These are phyloP conservation scores for Silurus asotus DNA, from an alignment of 2,113 vertebrate species.

Conservation along the genomic window DNA sequence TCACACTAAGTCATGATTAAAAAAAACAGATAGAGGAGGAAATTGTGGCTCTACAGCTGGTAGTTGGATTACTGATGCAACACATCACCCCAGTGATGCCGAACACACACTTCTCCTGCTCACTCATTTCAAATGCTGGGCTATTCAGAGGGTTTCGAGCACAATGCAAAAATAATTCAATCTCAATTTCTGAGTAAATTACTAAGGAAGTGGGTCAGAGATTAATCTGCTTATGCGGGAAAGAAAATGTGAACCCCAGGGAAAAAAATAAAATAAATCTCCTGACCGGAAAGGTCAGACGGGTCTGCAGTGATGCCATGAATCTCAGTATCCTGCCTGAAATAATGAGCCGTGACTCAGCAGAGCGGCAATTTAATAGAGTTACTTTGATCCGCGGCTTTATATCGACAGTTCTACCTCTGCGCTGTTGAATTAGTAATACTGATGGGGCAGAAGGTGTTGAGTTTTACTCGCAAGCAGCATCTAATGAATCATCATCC, in stretches of 20 bases:
- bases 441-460: not conserved
- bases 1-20: constrained; percentile 37
- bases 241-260: not conserved
- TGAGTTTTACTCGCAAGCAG: not conserved
- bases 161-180: not conserved
- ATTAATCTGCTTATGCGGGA: not conserved
- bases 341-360: constrained; percentile 12
- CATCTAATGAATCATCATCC: not conserved
- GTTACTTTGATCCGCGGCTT: not conserved
- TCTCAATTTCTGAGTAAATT: not conserved
- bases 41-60: constrained; percentile 25
- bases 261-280: not conserved
- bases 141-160: not conserved
- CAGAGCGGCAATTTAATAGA: not conserved
- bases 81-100: constrained; percentile 9
- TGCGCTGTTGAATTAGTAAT: not conserved
- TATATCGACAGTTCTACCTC: not conserved
- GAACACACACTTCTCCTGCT: not conserved
- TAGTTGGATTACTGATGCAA: constrained; percentile 31
- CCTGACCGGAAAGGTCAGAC: constrained; percentile 11
- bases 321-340: constrained; percentile 22
- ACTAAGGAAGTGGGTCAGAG: not conserved
- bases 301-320: not conserved
- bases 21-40: constrained; percentile 35
- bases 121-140: constrained; percentile 1